These are phyloP conservation scores for Onychostoma macrolepis DNA, from an alignment of 2,113 vertebrate species.

Conservation along the genomic window DNA sequence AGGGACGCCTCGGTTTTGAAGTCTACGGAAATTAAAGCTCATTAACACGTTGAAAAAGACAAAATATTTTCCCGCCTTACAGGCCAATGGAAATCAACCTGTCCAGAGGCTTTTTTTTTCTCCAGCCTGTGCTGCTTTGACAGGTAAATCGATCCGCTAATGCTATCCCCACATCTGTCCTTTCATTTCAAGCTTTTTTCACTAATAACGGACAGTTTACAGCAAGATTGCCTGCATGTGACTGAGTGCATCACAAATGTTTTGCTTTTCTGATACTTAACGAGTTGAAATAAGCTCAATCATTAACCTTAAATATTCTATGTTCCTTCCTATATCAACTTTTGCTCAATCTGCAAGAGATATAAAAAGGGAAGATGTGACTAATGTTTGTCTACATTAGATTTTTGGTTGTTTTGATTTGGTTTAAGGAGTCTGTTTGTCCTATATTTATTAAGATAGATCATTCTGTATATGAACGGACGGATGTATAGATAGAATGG, in stretches of 20 bases:
- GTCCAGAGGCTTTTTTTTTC: not conserved
- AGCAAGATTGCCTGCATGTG: constrained; percentile 38
- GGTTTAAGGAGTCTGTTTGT: not conserved
- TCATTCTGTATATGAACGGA: not conserved
- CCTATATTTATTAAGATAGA: not conserved
- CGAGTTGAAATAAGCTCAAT: not conserved
- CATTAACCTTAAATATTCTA: not conserved
- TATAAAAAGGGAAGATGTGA: not conserved
- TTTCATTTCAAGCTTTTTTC: constrained; percentile 11
- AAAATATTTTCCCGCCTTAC: not conserved
- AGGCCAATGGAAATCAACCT: not conserved
- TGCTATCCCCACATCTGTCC: not conserved
- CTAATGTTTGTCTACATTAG: not conserved
- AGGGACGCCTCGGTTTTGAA: not conserved
- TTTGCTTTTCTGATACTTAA: constrained; percentile 15
- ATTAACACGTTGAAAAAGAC: not conserved
- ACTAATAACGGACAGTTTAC: constrained; percentile 7
- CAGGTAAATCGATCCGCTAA: not conserved
- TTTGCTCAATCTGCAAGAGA: not conserved
- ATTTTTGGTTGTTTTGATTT: not conserved
- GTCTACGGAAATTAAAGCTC: not conserved
- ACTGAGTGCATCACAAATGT: not conserved
- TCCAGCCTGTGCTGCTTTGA: not conserved
- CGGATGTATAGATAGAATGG: not conserved
- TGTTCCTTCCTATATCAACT: not conserved